phyloP scores from a whole-genome alignment of 2,797 vertebrate genomes.

The Lepilemur septentrionalis region DNA sequence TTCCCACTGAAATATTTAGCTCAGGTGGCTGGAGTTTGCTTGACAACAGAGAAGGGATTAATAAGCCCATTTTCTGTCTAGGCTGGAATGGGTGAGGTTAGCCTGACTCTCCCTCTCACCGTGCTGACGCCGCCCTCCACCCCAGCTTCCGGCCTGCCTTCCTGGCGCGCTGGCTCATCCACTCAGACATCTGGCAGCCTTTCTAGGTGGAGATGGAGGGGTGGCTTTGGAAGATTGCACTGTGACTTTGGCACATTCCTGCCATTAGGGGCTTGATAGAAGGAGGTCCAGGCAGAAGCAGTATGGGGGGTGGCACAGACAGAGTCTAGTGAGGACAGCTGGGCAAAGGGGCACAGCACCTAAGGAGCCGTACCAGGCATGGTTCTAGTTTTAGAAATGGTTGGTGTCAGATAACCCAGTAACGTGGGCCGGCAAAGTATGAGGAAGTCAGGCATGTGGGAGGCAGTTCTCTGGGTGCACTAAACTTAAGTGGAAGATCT shows the following conservation, averaged over 20 bases:
- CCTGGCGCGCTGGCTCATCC: not conserved
- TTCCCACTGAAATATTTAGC: not conserved
- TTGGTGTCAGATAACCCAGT: not conserved
- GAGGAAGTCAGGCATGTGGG: not conserved
- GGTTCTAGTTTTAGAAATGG: not conserved
- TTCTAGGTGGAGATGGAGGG: not conserved
- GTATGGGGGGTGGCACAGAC: too few relatives aligned
- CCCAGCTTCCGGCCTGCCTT: not conserved
- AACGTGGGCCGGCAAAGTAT: not conserved
- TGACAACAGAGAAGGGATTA: not conserved
- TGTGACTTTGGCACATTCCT: not conserved
- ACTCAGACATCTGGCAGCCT: not conserved
- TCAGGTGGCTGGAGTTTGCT: not conserved
- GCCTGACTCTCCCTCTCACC: not conserved
- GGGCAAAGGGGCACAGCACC: not conserved
- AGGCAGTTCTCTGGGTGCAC: not conserved
- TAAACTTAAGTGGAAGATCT: not conserved
- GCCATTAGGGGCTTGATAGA: not conserved
- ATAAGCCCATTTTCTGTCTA: not conserved
- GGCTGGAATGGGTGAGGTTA: not conserved
- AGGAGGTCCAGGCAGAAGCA: not conserved
- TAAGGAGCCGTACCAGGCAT: not conserved
- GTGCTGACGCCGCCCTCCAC: fast-evolving
- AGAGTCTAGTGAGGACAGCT: not conserved
- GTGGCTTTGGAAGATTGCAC: not conserved